Evolutionary conservation across 2,113 vertebrate genomes (phyloP), one percentile per base, ranked within the genome.

Genomic region (Canis aureus): DNA sequence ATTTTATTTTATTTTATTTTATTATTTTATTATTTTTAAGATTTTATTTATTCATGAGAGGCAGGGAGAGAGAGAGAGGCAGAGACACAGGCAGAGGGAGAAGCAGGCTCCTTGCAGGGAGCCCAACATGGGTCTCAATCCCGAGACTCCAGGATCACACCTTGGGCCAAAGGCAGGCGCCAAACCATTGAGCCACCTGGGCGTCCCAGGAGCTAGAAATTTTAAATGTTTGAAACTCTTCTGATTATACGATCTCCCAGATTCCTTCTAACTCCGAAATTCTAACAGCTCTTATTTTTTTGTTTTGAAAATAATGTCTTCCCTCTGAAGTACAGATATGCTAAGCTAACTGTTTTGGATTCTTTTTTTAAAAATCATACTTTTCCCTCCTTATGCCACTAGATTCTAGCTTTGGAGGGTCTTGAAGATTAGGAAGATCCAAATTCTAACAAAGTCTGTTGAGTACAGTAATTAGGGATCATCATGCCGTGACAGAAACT

Each of bases 261-360:
- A 57, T 62, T 82, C 43, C 38, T 57, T 85, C 73, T 17, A 91
- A 69, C 82, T 78, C 67, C 71, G 80, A 86, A 82, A 49, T 43
- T 53, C 25, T 71, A 78, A 25, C n/a, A 81, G 76, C 15, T 69
- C 78, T 84, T 38, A 20, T 84, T 92, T 76, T 76, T 92, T 96
- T 88, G 62, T n/a, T 94, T 97, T 92, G 79, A 49, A 74, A 73
- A 85, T 38, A 19, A 38, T 92, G 19, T 79, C 23, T 79, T 43
- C 53, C 17, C 74, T 73, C 2, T 35, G 78, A 84, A 80, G 64
- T 43, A 32, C 1, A 23, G 64, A 43, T 51, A 35, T 49, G 51
- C 80, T 51, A 35, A 69, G 59, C 8, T 64, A 49, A 64, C 51
- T 78, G 5, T 82, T 71, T 89, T 35, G 43, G 67, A 69, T 64